Evolutionary conservation across 1,140 invertebrate species (phyloP), one percentile per base, ranked within the genome.

Genomic region (Papilio dardanus): DNA sequence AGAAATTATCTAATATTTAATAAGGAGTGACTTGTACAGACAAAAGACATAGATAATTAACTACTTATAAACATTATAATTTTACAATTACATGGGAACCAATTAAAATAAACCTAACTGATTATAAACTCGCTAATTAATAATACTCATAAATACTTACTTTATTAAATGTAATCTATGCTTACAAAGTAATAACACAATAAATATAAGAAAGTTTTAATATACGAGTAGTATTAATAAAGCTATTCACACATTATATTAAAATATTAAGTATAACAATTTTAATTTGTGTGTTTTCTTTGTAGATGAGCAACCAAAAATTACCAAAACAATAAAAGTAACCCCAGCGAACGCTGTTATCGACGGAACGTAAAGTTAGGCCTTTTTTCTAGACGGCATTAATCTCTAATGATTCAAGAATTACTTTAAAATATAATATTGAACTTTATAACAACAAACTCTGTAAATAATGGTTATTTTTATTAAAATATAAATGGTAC

Each of bases 291-390:
- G 6, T 19, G 0, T 28, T 54, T 62, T 28, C 21, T 14, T 62
- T 62, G 24, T 28, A 62, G 54, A 62, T 62, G 54, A 30, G 24
- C 54, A 10, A 62, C 54, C 54, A 16, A 30, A 62, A 62, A 62
- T 30, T 62, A 62, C 24, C 8, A 62, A 62, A 62, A 62, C 54
- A 14, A 62, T 62, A 62, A 62, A 62, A 62, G 24, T 62, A 12
- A 62, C 24, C 16, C 54, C 54, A 12, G 54, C 54, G 2, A 62
- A 62, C 1, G 21, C 8, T 62, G 24, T 16, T 62, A 4, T 14
- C 8, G 24, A 62, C 1, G 54, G 4, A 28, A 30, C 12, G 28
- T 62, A 62, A 58, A 14, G 24, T 24, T 28, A 14, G 24, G 2
- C 28, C 21, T 58, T 3, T 1, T 58, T 24, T 28, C 0, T 2